A percentile compares a stretch with the other conserved stretches of the same genome.
Conservation (phyloP, 2,797 vertebrate species). For the Galago senegalensis region DNA sequence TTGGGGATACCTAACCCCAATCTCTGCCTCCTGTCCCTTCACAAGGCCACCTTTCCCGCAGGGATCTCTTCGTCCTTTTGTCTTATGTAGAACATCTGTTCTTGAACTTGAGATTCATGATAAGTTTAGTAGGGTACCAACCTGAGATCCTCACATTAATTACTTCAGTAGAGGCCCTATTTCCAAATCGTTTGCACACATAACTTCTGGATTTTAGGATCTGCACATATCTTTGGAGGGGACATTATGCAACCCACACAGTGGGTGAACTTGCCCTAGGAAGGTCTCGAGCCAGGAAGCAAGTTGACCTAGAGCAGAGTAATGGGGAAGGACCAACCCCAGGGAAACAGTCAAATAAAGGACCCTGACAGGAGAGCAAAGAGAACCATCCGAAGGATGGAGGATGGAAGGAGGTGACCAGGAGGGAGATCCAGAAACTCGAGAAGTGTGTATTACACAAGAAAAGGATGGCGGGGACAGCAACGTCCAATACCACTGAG, state of each 20-base stretch:
- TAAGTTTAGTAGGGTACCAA: neutral
- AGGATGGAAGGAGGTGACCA: neutral
- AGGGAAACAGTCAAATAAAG: neutral
- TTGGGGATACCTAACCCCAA: no score
- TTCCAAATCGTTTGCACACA: neutral
- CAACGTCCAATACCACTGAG: neutral
- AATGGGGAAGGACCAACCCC: accelerated
- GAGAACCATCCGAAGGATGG: neutral
- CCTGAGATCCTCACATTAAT: neutral
- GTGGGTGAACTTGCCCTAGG: neutral
- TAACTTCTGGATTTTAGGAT: neutral
- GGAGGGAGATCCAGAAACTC: neutral
- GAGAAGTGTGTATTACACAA: neutral
- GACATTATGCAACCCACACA: neutral
- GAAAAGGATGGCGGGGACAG: accelerated
- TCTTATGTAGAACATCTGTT: neutral
- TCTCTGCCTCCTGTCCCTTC: neutral
- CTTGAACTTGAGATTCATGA: neutral
- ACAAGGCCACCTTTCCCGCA: accelerated
- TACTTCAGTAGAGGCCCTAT: neutral
- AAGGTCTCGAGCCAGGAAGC: neutral
- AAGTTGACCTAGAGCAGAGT: neutral
- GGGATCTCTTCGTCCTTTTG: neutral
- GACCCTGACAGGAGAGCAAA: neutral
- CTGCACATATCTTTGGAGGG: neutral